Evolutionary conservation across 2,797 vertebrate genomes (phyloP).

Genomic region (Myotis findleyi): DNA sequence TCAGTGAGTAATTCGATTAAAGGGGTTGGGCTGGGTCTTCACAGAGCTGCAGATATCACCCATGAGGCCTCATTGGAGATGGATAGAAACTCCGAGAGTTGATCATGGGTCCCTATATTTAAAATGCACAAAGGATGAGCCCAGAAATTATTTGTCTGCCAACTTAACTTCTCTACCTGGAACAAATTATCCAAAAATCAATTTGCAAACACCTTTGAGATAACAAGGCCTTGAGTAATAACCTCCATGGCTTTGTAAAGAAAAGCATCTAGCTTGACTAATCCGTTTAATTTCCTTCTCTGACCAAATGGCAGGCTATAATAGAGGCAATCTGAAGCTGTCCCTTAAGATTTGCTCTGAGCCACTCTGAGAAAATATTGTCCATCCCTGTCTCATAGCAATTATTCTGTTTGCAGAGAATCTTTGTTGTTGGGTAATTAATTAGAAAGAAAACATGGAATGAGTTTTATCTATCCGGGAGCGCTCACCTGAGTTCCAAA

Average conservation of each 20-base stretch:
- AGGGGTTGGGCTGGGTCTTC: slow-evolving; percentile 57
- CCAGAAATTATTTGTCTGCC: slow-evolving; percentile 77
- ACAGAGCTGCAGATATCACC: slow-evolving; percentile 58
- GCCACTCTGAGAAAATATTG: slow-evolving; percentile 70
- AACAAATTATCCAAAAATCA: slow-evolving; percentile 81
- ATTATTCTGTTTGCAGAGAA: slow-evolving; percentile 64
- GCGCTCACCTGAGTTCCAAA: background rate
- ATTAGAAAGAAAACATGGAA: slow-evolving; percentile 56
- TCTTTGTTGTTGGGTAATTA: slow-evolving; percentile 59
- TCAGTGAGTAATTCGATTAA: slow-evolving; percentile 68
- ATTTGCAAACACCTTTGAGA: slow-evolving; percentile 79
- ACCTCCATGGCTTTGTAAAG: slow-evolving; percentile 77
- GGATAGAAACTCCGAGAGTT: slow-evolving; percentile 56
- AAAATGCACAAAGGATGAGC: slow-evolving; percentile 73
- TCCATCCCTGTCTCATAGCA: slow-evolving; percentile 53
- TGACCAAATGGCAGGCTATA: slow-evolving; percentile 67
- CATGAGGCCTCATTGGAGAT: slow-evolving; percentile 46
- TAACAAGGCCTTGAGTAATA: slow-evolving; percentile 80
- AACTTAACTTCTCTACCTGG: slow-evolving; percentile 76
- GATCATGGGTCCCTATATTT: slow-evolving; percentile 72
- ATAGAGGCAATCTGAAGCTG: slow-evolving; percentile 62
- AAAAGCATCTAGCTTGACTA: slow-evolving; percentile 77
- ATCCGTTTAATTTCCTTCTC: slow-evolving; percentile 73
- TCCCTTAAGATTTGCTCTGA: slow-evolving; percentile 64
- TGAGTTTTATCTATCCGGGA: background rate